phyloP scores from a whole-genome alignment of 2,797 vertebrate species.

The Sciaenops ocellatus region DNA sequence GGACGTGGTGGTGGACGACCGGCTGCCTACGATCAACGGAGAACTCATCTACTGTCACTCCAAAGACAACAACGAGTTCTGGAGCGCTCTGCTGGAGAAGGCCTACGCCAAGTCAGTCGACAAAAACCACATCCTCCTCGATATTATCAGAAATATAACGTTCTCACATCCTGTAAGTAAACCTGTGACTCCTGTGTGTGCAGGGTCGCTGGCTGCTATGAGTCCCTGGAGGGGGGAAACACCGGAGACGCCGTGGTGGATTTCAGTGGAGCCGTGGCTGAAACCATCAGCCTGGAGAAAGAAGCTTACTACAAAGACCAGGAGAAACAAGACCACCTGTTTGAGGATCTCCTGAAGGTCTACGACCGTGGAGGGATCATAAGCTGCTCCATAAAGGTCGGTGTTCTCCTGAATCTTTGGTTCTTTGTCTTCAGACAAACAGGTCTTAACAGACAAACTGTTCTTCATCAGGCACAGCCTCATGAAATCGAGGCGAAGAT shows the following conservation, averaged over 20 bases:
- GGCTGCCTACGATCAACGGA: slow-evolving; percentile 89
- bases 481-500: slow-evolving; percentile 84
- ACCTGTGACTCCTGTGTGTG: slow-evolving; percentile 1
- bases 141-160: too few species aligned
- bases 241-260: slow-evolving; percentile 95
- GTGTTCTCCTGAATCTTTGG: slow-evolving; percentile 24
- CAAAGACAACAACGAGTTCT: slow-evolving; percentile 92
- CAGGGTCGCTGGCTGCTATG: slow-evolving; percentile 93
- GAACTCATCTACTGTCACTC: slow-evolving; percentile 94
- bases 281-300: slow-evolving; percentile 86
- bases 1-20: slow-evolving; percentile 95
- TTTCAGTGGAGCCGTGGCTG: slow-evolving; percentile 93
- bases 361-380: slow-evolving; percentile 90
- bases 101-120: slow-evolving; percentile 94
- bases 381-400: slow-evolving; percentile 92
- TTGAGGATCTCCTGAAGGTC: slow-evolving; percentile 90
- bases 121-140: neutral
- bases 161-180: neutral
- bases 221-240: slow-evolving; percentile 93
- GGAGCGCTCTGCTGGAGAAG: slow-evolving; percentile 95
- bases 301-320: slow-evolving; percentile 73
- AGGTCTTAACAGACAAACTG: too few species aligned
- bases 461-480: slow-evolving; percentile 77
- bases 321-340: slow-evolving; percentile 86
- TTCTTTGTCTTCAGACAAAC: neutral